Evolutionary conservation across 2,113 vertebrate genomes (phyloP).

Genomic region (Hippopotamus amphibius): DNA sequence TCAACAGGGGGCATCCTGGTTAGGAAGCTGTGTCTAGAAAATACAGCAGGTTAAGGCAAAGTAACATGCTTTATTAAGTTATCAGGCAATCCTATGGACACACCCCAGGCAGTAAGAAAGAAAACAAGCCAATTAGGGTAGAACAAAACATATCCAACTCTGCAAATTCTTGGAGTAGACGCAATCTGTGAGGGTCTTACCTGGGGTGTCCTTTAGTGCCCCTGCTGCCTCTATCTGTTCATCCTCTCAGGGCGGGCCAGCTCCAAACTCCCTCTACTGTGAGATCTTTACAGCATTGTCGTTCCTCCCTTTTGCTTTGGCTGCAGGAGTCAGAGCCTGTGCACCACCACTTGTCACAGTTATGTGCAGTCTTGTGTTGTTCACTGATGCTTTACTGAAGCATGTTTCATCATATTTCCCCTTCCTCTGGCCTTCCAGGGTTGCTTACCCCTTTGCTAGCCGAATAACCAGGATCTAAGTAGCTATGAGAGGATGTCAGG

Average conservation of each 20-base stretch:
- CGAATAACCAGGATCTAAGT: background rate
- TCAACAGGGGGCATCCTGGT: background rate
- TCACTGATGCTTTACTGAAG: background rate
- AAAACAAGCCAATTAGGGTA: background rate
- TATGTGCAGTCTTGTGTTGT: background rate
- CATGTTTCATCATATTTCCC: background rate
- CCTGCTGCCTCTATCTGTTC: too few relatives aligned
- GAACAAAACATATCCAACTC: background rate
- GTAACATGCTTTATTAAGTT: background rate
- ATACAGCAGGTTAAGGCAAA: background rate
- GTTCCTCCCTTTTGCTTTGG: background rate
- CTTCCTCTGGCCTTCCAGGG: background rate
- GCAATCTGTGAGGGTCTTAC: background rate
- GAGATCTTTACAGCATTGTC: background rate
- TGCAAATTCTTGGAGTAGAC: background rate
- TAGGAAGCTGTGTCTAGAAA: slow-evolving; percentile 33
- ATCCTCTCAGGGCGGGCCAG: background rate
- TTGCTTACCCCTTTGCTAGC: background rate
- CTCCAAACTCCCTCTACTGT: background rate
- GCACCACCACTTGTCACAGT: background rate
- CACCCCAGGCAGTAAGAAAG: background rate
- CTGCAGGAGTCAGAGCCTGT: background rate
- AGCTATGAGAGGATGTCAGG: background rate
- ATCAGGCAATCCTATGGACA: slow-evolving; percentile 56
- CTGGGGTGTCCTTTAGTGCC: background rate